Evolutionary conservation across 2,888 invertebrate species (phyloP).

Genomic region (Campaea margaritaria): DNA sequence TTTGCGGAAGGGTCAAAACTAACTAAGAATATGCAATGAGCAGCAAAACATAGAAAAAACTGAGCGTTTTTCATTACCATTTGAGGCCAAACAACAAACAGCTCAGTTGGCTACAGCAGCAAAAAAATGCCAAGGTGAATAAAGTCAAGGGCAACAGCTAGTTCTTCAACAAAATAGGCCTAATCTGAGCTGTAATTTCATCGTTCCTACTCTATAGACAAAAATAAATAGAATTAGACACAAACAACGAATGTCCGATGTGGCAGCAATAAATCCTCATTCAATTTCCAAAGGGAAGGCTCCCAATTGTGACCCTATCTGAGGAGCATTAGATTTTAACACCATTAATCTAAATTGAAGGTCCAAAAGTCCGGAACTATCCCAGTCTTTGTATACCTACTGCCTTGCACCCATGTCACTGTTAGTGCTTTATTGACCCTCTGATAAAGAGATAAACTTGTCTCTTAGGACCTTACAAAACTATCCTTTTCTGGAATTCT

Average conservation of each 20-base stretch:
- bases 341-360: slow-evolving; percentile 58
- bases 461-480: slow-evolving; percentile 6
- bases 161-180: too few relatives aligned
- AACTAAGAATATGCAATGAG: not conserved
- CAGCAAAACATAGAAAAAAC: not conserved
- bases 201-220: not conserved
- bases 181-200: too few relatives aligned
- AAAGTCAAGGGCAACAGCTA: too few relatives aligned
- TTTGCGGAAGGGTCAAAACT: not conserved
- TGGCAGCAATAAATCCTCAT: slow-evolving; percentile 44
- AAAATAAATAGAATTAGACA: slow-evolving; percentile 12
- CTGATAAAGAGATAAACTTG: slow-evolving; percentile 14
- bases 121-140: too few relatives aligned
- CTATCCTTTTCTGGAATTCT: not conserved
- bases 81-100: too few relatives aligned
- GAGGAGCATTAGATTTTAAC: slow-evolving; percentile 51
- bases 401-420: slow-evolving; percentile 38
- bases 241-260: slow-evolving; percentile 32
- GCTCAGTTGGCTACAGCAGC: too few relatives aligned
- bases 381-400: slow-evolving; percentile 39
- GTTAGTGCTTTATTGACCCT: slow-evolving; percentile 20
- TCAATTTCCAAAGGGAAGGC: slow-evolving; percentile 50
- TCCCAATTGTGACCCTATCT: slow-evolving; percentile 39
- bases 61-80: too few relatives aligned
- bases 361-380: slow-evolving; percentile 38